Evolutionary conservation across 2,797 vertebrate species (phyloP).

Genomic region (Poliocrania exsul): DNA sequence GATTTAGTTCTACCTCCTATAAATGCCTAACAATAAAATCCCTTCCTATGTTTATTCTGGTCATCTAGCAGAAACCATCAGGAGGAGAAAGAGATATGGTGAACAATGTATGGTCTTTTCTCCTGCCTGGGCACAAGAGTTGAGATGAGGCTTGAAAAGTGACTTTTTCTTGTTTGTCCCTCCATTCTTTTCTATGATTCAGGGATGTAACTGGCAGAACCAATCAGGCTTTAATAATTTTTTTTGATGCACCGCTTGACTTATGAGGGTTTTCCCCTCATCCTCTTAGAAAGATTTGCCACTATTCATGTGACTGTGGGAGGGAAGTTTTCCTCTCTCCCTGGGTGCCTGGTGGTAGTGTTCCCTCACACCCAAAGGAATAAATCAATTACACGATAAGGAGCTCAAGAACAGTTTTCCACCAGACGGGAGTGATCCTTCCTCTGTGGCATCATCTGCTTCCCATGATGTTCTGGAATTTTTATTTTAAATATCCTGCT

Average conservation of each 20-base stretch:
- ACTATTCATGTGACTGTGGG: background rate
- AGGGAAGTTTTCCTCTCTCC: background rate
- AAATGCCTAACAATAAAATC: background rate
- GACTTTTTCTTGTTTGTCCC: background rate
- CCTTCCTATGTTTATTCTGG: background rate
- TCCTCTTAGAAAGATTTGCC: background rate
- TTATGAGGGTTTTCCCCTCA: background rate
- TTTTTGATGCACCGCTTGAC: background rate
- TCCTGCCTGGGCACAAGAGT: background rate
- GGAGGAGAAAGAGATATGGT: background rate
- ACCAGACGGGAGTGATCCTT: background rate
- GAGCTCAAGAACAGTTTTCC: background rate
- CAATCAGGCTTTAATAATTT: background rate
- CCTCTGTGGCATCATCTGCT: background rate
- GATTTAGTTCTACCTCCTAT: background rate
- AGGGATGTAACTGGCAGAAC: background rate
- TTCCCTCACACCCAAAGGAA: background rate
- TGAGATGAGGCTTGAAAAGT: background rate
- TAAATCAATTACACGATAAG: background rate
- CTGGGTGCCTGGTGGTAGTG: background rate
- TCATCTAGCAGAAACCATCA: background rate
- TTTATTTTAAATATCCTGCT: background rate
- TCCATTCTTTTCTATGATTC: background rate
- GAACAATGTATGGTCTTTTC: background rate
- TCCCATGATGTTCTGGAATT: background rate